Evolutionary conservation across 2,888 invertebrate species (phyloP).

Genomic region (Campoplex nolae): DNA sequence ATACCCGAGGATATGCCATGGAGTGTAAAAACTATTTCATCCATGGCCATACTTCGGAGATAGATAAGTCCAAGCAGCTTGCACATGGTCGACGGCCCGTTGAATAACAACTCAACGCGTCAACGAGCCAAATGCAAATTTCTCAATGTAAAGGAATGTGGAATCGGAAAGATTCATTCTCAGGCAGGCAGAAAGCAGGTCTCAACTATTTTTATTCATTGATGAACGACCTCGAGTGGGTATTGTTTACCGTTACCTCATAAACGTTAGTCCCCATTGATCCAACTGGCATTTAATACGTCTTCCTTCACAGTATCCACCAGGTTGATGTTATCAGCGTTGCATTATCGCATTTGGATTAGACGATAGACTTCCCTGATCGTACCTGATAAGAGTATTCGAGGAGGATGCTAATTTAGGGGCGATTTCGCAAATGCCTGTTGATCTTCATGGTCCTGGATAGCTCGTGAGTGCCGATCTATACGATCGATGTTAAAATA

Average conservation of each 20-base stretch:
- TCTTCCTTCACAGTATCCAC: constrained; percentile 17
- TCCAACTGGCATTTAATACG: constrained; percentile 3
- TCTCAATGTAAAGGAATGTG: too few relatives aligned
- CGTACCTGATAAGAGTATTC: constrained; percentile 55
- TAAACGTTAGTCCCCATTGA: constrained; percentile 10
- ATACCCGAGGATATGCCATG: neutral
- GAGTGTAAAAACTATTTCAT: neutral
- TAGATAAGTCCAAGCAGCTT: neutral
- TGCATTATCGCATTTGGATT: constrained; percentile 63
- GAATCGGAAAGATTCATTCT: too few relatives aligned
- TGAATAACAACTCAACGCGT: neutral
- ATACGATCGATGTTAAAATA: constrained; percentile 71
- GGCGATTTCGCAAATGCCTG: constrained; percentile 70
- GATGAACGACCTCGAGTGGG: neutral
- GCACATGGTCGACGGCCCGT: neutral
- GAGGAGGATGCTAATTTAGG: constrained; percentile 70
- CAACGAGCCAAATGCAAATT: neutral
- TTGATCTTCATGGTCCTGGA: constrained; percentile 66
- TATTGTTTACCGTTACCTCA: neutral
- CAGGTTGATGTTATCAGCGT: constrained; percentile 57
- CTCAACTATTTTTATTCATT: neutral
- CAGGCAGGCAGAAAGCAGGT: neutral
- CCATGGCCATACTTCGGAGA: neutral
- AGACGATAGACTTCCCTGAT: constrained; percentile 67
- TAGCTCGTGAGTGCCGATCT: constrained; percentile 71